Evolutionary conservation across 2,888 invertebrate genomes (phyloP).

Genomic region (Drosophila eohydei): DNA sequence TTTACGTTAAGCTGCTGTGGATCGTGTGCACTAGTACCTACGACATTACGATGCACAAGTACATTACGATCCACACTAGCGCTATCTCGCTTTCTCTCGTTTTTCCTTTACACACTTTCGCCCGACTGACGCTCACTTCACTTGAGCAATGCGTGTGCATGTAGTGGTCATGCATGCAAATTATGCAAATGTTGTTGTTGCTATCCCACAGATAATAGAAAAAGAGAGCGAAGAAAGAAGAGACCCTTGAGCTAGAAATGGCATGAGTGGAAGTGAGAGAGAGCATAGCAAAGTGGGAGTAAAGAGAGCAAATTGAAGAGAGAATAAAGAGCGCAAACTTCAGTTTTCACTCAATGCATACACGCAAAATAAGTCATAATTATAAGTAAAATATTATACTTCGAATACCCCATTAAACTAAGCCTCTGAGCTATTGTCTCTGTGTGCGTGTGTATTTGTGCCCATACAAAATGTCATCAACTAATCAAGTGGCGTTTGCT

Average conservation of each 20-base stretch:
- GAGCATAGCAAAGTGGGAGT: neutral
- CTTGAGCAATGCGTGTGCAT: neutral
- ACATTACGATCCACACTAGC: neutral
- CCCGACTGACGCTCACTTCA: neutral
- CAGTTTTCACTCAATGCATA: neutral
- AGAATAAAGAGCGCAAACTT: neutral
- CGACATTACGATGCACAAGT: neutral
- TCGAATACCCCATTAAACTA: neutral
- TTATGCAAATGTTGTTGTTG: neutral
- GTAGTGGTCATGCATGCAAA: neutral
- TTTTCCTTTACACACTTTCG: neutral
- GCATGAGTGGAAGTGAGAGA: neutral
- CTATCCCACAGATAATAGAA: neutral
- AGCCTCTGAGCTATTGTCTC: conserved; percentile 17
- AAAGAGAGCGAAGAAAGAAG: neutral
- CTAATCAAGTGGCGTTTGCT: conserved; percentile 73
- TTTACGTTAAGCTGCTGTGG: too few species aligned
- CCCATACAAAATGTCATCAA: conserved; percentile 72
- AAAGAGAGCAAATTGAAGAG: neutral
- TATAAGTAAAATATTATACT: neutral
- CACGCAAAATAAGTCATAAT: too few species aligned
- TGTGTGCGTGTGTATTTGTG: conserved; percentile 23
- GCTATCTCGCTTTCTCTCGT: neutral
- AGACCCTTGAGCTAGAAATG: neutral
- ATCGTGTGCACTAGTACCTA: too few species aligned